Base-by-base conservation (phyloP, 2,888 invertebrate genomes). In the Magallana nippona region DNA sequence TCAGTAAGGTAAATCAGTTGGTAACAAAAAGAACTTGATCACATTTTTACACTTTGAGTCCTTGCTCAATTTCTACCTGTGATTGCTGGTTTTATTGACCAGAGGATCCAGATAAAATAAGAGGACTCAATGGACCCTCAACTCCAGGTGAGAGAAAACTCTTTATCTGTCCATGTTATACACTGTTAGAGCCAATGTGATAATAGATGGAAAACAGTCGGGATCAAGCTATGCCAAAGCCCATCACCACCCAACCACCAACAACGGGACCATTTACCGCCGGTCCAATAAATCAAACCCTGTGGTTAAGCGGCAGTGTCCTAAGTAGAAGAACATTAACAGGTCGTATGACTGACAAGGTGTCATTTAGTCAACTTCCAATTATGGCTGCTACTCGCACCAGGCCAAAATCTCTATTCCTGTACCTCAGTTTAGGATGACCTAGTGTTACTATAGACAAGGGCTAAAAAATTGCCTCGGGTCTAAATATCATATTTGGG, bases 301-400 rank as follows among this genome's bases (percentile, higher is more conserved):
- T 13, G 71, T 71, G 71, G 71, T 71, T 27, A 71, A 71, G 15
- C 71, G 22, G 22, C 32, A 71, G 71, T 71, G 71, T 71, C 71
- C 71, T 71, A 71, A 71, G 71, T 71, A 71, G 71, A 27, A 32
- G 27, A 32, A 27, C 71, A 71, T 71, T 71, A 71, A 71, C 71
- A 27, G 71, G 71, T 13, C 63, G 17, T 71, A 71, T 27, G 27
- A 71, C 27, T 71, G 71, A 71, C 71, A 71, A 71, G 71, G 71
- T 71, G 71, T 71, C 71, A 71, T 71, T 71, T 32, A 71, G 19
- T 71, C 71, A 71, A 11, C 71, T 27, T 62, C 71, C 71, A 71
- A 71, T 71, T 71, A 71, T 71, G 71, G 11, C 27, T 15, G 15
- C 27, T 27, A 27, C 71, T 22, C 71, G 15, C 22, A 71, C 71